Evolutionary conservation across 2,888 invertebrate species (phyloP).

Genomic region (Lithophane ornitopus): DNA sequence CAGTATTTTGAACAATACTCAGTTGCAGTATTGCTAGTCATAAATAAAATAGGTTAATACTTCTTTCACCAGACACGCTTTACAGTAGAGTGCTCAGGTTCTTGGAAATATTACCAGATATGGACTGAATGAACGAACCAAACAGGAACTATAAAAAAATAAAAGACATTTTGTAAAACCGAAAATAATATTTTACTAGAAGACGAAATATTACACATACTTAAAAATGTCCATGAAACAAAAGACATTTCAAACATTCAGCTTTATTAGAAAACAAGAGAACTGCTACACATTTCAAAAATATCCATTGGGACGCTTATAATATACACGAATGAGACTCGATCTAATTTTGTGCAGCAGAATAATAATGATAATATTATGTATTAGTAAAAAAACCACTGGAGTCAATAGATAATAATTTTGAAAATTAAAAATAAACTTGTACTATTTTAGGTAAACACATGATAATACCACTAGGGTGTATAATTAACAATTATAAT

Average conservation of each 20-base stretch:
- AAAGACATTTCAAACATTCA: conserved; percentile 79
- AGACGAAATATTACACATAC: conserved; percentile 87
- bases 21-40: too few species aligned
- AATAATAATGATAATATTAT: conserved; percentile 57
- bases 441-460: conserved; percentile 78
- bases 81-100: too few species aligned
- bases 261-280: conserved; percentile 78
- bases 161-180: conserved; percentile 82
- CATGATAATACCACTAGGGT: conserved; percentile 60
- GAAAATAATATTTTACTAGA: conserved; percentile 90
- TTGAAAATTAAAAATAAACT: conserved; percentile 70
- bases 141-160: too few species aligned
- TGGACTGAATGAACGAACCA: too few species aligned
- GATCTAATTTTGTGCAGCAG: conserved; percentile 77
- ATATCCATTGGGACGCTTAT: conserved; percentile 81
- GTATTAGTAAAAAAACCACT: conserved; percentile 62
- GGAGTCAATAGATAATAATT: conserved; percentile 68
- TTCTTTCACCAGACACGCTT: too few species aligned
- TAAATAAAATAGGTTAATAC: too few species aligned
- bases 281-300: conserved; percentile 82
- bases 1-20: too few species aligned
- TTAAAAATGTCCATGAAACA: conserved; percentile 81
- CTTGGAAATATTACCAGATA: neutral
- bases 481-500: conserved; percentile 54
- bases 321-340: conserved; percentile 67